Base-by-base conservation (phyloP, 2,113 vertebrate species). In the Vireo altiloquus region DNA sequence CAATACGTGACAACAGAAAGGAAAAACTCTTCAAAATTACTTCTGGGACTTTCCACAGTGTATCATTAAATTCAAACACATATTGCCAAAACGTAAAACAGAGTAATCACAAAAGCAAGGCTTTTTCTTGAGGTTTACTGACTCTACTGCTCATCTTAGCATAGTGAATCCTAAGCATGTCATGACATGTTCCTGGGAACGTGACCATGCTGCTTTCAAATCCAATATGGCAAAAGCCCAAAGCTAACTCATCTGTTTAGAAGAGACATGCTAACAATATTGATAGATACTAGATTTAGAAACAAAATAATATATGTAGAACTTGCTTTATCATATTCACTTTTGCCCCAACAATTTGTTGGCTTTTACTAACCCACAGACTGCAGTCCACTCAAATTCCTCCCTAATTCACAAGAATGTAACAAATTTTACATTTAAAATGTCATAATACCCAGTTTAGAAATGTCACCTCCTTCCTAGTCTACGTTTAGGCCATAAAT, bases 61-160 rank as follows among this genome's bases (percentile, higher is more conserved):
- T 47, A 47, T 69, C 56, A 88, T 83, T 93, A 92, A 91, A 96
- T 75, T 63, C 68, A 94, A 90, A 83, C 10, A 49, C 4, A n/a
- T 52, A 93, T 12, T 77, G 64, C 76, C 82, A 94, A 94, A 90
- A 92, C 17, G 66, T 54, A 86, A 80, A 92, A 60, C n/a, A 76
- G 23, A 57, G 49, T 20, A 85, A 91, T 77, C 87, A 74, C 71
- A 83, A 61, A 94, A 83, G 82, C 64, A 90, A 95, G 46, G n/a
- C n/a, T 42, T 85, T 14, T 53, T 89, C 40, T 44, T 75, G 39
- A 95, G 60, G 82, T 44, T 94, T 80, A 81, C 80, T 5, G 9
- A 53, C 76, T 88, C 57, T 80, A 39, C 46, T 66, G 68, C 64
- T 80, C 71, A 80, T 92, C 74, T 44, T 19, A 79, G 37, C 49